Evolutionary conservation across 2,113 vertebrate genomes (phyloP), one percentile per base, ranked within the genome.

Genomic region (Periophthalmodon schlosseri): DNA sequence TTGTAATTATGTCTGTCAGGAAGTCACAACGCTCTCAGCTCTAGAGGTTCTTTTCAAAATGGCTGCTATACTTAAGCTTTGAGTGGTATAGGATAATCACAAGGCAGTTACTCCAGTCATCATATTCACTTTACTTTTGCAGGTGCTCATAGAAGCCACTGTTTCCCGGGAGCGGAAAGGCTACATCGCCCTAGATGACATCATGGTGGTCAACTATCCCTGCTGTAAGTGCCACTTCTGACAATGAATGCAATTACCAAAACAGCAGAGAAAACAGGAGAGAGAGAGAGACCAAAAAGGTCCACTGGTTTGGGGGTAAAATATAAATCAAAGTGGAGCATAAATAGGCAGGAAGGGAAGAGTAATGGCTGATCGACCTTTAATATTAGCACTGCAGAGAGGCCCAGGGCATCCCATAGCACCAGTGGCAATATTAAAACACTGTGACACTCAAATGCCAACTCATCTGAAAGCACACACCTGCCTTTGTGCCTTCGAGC

Each of bases 131-230:
- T 84, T 33, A 64, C 21, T 77, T 64, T 81, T 73, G 50, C 88
- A 99, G 98, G 95, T 99, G 47, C 94, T 98, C 81, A 96, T 99
- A 33, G 97, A 99, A 91, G 96, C 96, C 0, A 95, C 95, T 13
- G 92, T 98, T 79, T 97, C 96, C 84, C 89, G 91, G 0, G 96
- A 97, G 74, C 94, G 77, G 10, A 93, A 92, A 69, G 98, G 97
- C 44, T 99, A 97, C 88, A 94, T 99, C 20, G 98, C 96, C 70
- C 84, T 99, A 75, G 98, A 99, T 86, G 96, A 99, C 91, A 96
- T 99, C 84, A 87, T 98, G 91, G 94, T 99, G 64, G 91, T 98
- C 86, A 99, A 97, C 89, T 98, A 99, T 73, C 97, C 98, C 0
- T 99, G 98, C 82, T 96, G 98, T 99, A 94, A 98, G 97, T 97